Evolutionary conservation across 53 echinoderm and acorn worm genomes (phyloP), one percentile per base, ranked within the genome.

Genomic region (Holothuria leucospilota): DNA sequence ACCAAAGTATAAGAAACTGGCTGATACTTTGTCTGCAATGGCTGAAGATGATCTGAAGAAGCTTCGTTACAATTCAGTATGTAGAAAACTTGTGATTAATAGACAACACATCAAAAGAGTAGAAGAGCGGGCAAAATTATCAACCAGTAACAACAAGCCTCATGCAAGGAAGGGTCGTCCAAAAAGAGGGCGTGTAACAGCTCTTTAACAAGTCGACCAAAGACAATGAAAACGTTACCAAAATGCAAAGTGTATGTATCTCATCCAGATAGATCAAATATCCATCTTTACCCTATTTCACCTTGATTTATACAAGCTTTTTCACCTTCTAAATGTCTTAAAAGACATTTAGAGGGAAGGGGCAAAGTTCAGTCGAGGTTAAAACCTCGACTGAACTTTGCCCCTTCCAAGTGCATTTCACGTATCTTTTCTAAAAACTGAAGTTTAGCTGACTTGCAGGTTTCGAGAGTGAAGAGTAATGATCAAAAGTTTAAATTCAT

Each of bases 251-350:
- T 30, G 65, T 82, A 64, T 64, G 64, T 82, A 6, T 82, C 68
- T 68, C 40, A 68, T 46, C 84, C 65, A 84, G 84, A 84, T 13
- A 68, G 68, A 42, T 84, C 20, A 82, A 26, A 29, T 20, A 82
- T 28, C 82, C 34, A 46, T n/a, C n/a, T n/a, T n/a, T n/a, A n/a
- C n/a, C n/a, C n/a, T n/a, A n/a, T n/a, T n/a, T n/a, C n/a, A n/a
- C n/a, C n/a, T n/a, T n/a, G n/a, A n/a, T n/a, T n/a, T n/a, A n/a
- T n/a, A n/a, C n/a, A n/a, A n/a, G n/a, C n/a, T n/a, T n/a, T n/a
- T n/a, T n/a, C n/a, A n/a, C n/a, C n/a, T n/a, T n/a, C n/a, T n/a
- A n/a, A n/a, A n/a, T n/a, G n/a, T n/a, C n/a, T n/a, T n/a, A n/a
- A n/a, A n/a, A n/a, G n/a, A n/a, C n/a, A n/a, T n/a, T n/a, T n/a